Evolutionary conservation across 2,797 vertebrate genomes (phyloP).

Genomic region (Thamnophis elegans): DNA sequence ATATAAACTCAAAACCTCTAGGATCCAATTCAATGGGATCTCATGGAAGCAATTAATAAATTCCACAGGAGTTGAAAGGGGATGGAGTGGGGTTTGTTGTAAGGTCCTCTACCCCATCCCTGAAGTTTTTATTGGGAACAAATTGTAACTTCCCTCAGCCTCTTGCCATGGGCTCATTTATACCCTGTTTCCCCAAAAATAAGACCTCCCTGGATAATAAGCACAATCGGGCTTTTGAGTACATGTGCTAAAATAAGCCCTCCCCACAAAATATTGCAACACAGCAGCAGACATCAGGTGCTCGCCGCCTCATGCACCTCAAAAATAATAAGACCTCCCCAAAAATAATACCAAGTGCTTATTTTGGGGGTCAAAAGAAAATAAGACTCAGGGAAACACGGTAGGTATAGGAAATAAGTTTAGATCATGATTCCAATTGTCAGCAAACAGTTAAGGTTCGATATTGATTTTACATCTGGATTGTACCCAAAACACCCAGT

Average conservation of each 20-base stretch:
- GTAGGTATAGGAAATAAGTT: background rate
- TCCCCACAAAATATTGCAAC: too few relatives aligned
- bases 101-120: background rate
- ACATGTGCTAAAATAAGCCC: too few relatives aligned
- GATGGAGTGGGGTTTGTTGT: background rate
- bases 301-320: too few relatives aligned
- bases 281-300: too few relatives aligned
- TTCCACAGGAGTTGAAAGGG: background rate
- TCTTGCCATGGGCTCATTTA: background rate
- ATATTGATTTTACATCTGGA: background rate
- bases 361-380: too few relatives aligned
- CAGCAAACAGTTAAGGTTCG: background rate
- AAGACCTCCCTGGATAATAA: too few relatives aligned
- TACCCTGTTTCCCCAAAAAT: background rate
- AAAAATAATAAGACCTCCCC: too few relatives aligned
- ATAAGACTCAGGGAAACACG: too few relatives aligned
- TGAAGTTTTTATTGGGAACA: background rate
- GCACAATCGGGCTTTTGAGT: too few relatives aligned
- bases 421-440: background rate
- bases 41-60: background rate
- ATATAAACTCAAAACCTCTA: background rate
- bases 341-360: too few relatives aligned
- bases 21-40: background rate
- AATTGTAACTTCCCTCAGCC: background rate
- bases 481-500: background rate